Evolutionary conservation across 2,888 invertebrate genomes (phyloP).

Genomic region (Heliconius cydno): DNA sequence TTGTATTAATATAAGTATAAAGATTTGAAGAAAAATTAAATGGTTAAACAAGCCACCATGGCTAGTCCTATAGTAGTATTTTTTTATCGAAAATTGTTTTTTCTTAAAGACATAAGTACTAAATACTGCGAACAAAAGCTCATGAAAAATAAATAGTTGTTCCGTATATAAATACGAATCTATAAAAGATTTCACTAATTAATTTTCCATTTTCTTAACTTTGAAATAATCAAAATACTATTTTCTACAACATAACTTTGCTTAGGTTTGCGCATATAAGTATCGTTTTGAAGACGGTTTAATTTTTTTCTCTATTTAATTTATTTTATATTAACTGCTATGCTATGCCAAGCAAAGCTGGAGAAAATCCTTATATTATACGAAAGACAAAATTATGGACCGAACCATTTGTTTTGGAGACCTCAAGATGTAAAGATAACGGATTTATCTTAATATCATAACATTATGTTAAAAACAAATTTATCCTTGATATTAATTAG

Average conservation of each 20-base stretch:
- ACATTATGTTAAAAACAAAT: conserved; percentile 9
- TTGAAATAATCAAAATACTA: no score
- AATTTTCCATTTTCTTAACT: no score
- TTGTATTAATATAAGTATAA: background rate
- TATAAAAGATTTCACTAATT: no score
- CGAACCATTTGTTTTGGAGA: conserved; percentile 15
- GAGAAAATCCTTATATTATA: background rate
- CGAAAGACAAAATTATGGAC: background rate
- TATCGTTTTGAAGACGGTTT: no score
- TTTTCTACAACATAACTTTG: no score
- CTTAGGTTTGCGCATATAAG: no score
- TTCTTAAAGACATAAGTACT: no score
- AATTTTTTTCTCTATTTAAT: background rate
- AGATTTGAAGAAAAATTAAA: background rate
- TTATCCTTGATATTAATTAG: conserved; percentile 34
- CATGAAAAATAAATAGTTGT: no score
- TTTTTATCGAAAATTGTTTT: no score
- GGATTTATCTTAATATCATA: conserved; percentile 35
- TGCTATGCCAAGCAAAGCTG: background rate
- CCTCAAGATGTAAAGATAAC: conserved; percentile 37
- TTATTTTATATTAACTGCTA: background rate
- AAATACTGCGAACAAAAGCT: no score
- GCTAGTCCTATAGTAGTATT: background rate
- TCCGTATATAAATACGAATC: no score
- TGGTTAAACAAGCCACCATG: no score